Conservation (phyloP, 2,113 vertebrate species). For the Felis catus region F.catus_Fca126_mat1.0 CM031420.1:26499501-26500000, state of each 20-base stretch:
- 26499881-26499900: not conserved
- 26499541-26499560: conserved; percentile 39
- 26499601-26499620: conserved; percentile 62
- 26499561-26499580: conserved; percentile 63
- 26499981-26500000: not conserved
- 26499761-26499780: conserved; percentile 36
- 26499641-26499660: conserved; percentile 28
- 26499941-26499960: not conserved
- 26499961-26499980: not conserved
- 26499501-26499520: conserved; percentile 51
- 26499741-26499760: not conserved
- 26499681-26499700: conserved; percentile 34
- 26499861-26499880: not conserved
- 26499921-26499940: not conserved
- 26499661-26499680: conserved; percentile 42
- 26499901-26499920: not conserved
- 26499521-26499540: conserved; percentile 31
- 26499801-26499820: not conserved
- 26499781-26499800: not conserved
- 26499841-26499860: not conserved
- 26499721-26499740: conserved; percentile 40
- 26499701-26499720: conserved; percentile 50
- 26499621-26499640: conserved; percentile 46
- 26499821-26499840: not conserved
- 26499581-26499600: conserved; percentile 57